Evolutionary conservation across 2,113 vertebrate species (phyloP), one percentile per base, ranked within the genome.

Genomic region (Ophiodon elongatus): DNA sequence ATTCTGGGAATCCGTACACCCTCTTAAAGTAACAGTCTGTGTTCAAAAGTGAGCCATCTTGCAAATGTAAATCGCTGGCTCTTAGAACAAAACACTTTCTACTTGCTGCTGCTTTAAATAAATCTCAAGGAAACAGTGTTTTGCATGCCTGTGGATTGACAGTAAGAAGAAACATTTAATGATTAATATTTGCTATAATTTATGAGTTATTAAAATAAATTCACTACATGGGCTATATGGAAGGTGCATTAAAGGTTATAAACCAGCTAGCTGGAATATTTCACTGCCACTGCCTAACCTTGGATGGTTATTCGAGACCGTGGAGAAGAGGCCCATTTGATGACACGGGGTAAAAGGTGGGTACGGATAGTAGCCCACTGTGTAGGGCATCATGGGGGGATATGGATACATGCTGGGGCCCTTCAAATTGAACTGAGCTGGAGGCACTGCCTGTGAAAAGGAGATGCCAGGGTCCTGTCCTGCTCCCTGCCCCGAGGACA

Each of bases 371-470:
- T 94, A 68, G 23, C 62, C 73, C 31, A 85, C 75, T 76, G 93
- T 90, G 21, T 92, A 91, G 59, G 57, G 54, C 10, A 80, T 76
- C 6, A 93, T 31, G 47, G 92, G 75, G 65, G 93, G 35, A 69
- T 87, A 66, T 25, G 85, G 88, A 70, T 82, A 35, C 43, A 74
- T 21, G 2, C 2, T 11, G 13, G 60, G 50, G 25, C 6, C 41
- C 6, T 91, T 79, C 33, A 94, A 84, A 63, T 79, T 84, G 17
- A 92, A 43, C 63, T 91, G 93, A 47, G 92, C 89, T 72, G 94
- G 75, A 54, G 91, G 88, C n/a, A 89, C 60, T 67, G 81, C 88
- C 82, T 93, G 91, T 71, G 95, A 31, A 17, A n/a, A n/a, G 11
- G n/a, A 15, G 47, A 54, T 1, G 0, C 17, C 54, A 2, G 11